A percentile compares a stretch with the other conserved stretches of the same genome.
Evolutionary conservation across 2,113 vertebrate genomes (phyloP).

Genomic region (Emydura subglobosa): DNA sequence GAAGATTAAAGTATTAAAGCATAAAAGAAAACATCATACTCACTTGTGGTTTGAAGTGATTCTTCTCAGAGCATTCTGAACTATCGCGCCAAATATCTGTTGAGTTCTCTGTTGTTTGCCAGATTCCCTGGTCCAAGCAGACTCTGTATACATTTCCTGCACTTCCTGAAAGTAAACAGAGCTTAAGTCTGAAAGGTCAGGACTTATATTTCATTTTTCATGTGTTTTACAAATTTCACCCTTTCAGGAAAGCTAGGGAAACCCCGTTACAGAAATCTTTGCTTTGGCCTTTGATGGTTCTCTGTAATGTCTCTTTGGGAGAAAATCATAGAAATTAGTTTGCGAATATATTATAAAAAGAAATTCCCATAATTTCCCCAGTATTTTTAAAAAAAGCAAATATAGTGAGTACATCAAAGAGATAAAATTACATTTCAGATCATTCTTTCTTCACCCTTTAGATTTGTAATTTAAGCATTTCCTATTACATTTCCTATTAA

Average conservation of each 20-base stretch:
- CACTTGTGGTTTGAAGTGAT: slow-evolving; percentile 83
- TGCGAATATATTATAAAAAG: slow-evolving; percentile 36
- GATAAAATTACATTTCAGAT: background rate
- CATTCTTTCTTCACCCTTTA: background rate
- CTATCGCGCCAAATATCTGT: slow-evolving; percentile 87
- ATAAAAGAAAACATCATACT: slow-evolving; percentile 58
- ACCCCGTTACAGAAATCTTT: slow-evolving; percentile 19
- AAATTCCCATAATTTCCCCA: background rate
- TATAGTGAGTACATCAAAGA: background rate
- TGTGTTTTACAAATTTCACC: background rate
- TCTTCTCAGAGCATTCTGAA: slow-evolving; percentile 86
- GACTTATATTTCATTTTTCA: slow-evolving; percentile 42
- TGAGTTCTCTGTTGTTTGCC: slow-evolving; percentile 86
- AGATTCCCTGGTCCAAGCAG: slow-evolving; percentile 87
- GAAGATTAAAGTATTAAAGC: slow-evolving; percentile 38
- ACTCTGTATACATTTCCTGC: slow-evolving; percentile 85
- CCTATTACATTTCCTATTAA: background rate
- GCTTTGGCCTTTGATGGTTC: background rate
- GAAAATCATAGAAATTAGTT: background rate
- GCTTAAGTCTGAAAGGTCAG: slow-evolving; percentile 72
- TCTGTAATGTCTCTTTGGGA: slow-evolving; percentile 48
- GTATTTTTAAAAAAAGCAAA: slow-evolving; percentile 17
- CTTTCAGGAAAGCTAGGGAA: background rate
- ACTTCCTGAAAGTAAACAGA: slow-evolving; percentile 85
- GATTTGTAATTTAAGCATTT: background rate